Evolutionary conservation across 2,888 invertebrate genomes (phyloP).

Genomic region (Arctia plantaginis): DNA sequence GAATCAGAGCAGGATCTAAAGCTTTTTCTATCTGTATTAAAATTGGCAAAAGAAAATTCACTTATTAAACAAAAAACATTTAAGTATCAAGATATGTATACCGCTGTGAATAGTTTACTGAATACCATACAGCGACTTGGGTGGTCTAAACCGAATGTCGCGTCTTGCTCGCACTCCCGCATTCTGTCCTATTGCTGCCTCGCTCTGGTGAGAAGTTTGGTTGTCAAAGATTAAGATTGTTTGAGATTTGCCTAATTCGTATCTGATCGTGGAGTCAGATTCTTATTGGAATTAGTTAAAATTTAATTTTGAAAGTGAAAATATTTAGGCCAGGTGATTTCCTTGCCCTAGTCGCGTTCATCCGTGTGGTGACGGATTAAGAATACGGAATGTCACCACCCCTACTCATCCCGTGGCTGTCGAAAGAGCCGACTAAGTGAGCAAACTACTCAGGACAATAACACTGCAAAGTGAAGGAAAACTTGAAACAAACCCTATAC

Average conservation of each 20-base stretch:
- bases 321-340: background rate
- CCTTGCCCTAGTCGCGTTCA: no score
- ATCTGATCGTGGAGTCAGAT: slow-evolving; percentile 33
- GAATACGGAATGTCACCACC: no score
- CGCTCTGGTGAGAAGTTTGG: slow-evolving; percentile 38
- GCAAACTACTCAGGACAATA: no score
- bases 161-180: slow-evolving; percentile 54
- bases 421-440: no score
- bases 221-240: slow-evolving; percentile 71
- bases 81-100: slow-evolving; percentile 76
- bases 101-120: slow-evolving; percentile 66
- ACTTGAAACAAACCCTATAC: no score
- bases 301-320: background rate
- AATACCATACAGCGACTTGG: slow-evolving; percentile 77
- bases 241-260: slow-evolving; percentile 51
- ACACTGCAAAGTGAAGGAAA: no score
- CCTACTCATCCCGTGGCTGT: no score
- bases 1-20: slow-evolving; percentile 28
- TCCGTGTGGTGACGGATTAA: no score
- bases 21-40: slow-evolving; percentile 25
- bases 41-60: slow-evolving; percentile 41
- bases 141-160: slow-evolving; percentile 69
- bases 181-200: slow-evolving; percentile 33
- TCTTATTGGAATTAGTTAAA: slow-evolving; percentile 17
- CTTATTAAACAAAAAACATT: slow-evolving; percentile 63